Percentiles rank a stretch among this genome's conserved stretches.
Conservation (phyloP, 2,797 vertebrate genomes). For the Lepus oiostolus region DNA sequence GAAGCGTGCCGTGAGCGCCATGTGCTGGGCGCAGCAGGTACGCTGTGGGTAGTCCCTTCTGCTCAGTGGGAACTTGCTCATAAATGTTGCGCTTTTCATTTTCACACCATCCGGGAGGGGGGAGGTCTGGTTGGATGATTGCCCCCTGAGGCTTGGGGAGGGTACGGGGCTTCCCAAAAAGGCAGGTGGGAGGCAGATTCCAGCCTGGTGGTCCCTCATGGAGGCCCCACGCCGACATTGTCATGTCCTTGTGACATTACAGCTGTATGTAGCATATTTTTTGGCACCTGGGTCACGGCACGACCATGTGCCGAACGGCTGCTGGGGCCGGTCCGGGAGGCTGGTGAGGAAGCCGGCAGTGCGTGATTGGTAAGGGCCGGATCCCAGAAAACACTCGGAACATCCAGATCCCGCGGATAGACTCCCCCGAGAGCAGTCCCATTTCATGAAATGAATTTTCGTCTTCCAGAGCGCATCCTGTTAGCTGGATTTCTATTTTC, state of each 20-base stretch:
- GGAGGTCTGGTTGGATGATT: accelerated
- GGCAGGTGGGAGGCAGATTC: not conserved
- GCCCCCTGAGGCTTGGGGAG: not conserved
- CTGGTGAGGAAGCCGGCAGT: not conserved
- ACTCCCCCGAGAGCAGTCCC: not conserved
- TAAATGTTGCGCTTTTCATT: not conserved
- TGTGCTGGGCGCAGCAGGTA: not conserved
- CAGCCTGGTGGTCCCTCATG: accelerated
- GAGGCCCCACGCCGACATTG: no score
- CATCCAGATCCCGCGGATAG: not conserved
- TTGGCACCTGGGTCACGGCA: not conserved
- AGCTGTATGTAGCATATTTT: no score
- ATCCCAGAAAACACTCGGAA: not conserved
- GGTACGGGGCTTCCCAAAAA: not conserved
- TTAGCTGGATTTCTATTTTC: not conserved
- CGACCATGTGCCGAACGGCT: not conserved
- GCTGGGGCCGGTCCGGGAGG: not conserved
- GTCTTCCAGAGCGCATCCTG: not conserved
- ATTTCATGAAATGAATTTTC: not conserved
- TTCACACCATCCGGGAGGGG: not conserved
- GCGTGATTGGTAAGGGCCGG: not conserved
- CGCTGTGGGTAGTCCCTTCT: not conserved
- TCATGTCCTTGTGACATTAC: not conserved
- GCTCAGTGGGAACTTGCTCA: not conserved
- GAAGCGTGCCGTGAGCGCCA: accelerated